Conservation (phyloP, 1,140 invertebrate species). For the Homarus americanus region DNA sequence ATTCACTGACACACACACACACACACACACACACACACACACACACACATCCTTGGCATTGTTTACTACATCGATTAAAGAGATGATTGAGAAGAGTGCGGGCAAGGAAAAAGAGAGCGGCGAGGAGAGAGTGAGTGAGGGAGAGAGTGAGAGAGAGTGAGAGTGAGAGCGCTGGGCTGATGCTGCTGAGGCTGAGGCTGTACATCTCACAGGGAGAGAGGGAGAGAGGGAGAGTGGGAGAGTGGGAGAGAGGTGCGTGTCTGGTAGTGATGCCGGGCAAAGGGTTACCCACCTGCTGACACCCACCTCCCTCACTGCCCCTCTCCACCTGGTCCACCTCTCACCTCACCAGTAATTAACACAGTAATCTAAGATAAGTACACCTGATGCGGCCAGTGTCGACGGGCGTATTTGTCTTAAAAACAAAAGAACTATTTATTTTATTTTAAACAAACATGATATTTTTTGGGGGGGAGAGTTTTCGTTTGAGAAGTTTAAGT, state of each 20-base stretch:
- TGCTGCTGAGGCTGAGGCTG: too few species aligned
- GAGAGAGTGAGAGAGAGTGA: background rate
- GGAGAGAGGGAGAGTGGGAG: background rate
- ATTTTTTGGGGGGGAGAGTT: too few species aligned
- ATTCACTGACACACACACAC: too few species aligned
- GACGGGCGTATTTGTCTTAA: too few species aligned
- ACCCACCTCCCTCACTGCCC: background rate
- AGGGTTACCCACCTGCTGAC: too few species aligned
- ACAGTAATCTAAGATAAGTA: background rate
- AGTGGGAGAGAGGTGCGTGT: too few species aligned
- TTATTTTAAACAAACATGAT: too few species aligned
- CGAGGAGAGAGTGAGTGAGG: background rate
- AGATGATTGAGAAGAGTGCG: background rate
- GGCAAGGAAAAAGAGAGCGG: slow-evolving; percentile 13
- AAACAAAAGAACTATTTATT: too few species aligned
- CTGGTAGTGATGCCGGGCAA: too few species aligned
- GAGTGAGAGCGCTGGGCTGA: slow-evolving; percentile 17
- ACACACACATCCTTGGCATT: slow-evolving; percentile 16
- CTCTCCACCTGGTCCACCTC: background rate
- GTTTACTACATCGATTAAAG: background rate
- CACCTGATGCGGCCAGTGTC: too few species aligned
- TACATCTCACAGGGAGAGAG: background rate
- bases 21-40: too few species aligned
- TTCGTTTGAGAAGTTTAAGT: too few species aligned
- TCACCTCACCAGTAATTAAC: background rate